Base-by-base conservation (phyloP, 2,797 vertebrate species). In the Eulemur albifrons region DNA sequence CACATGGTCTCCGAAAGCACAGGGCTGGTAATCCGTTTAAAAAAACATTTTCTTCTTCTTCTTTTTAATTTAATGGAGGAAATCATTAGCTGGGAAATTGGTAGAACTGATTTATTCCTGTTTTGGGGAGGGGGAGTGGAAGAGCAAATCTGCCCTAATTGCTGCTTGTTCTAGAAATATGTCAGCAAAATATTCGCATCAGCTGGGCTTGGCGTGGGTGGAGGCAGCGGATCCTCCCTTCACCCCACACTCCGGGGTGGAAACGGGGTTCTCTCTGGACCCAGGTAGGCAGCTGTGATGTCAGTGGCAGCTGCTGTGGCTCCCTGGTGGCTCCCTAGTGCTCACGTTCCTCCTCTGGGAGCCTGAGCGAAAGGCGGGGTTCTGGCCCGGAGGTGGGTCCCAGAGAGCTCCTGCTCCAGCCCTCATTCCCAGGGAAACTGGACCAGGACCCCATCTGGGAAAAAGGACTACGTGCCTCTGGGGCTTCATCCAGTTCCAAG, bases 1-100 rank as follows among this genome's bases (percentile, higher is more conserved):
- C 97, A 97, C 92, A 18, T 96, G 96, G 67, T 59, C 90, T 84
- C 89, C 82, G 72, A 87, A 94, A 97, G 96, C 97, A 72, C 86
- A 97, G 80, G 40, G 90, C 93, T 95, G 88, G 88, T 97, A 97
- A 97, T 97, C 96, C 94, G 50, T 97, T 97, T 97, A 90, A 96
- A 95, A 97, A 96, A 96, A 90, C 96, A 97, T 97, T 97, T 97
- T 97, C 96, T 91, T 82, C 94, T 91, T 82, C 94, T 96, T 91
- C 96, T 96, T 97, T 95, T 97, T 97, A 97, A 97, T 97, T 97
- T 97, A 97, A 97, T 97, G 96, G 97, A 98, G 97, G 97, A 97
- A 98, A 97, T 98, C 97, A 97, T 97, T 98, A 98, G 96, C 97
- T 77, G 94, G 97, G 97, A 97, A 97, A 97, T 97, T 95, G 97